A percentile compares a stretch with the other conserved stretches of the same genome.
These are phyloP conservation scores for Scomber scombrus DNA, from an alignment of 2,113 vertebrate species.

Conservation along the genomic window DNA sequence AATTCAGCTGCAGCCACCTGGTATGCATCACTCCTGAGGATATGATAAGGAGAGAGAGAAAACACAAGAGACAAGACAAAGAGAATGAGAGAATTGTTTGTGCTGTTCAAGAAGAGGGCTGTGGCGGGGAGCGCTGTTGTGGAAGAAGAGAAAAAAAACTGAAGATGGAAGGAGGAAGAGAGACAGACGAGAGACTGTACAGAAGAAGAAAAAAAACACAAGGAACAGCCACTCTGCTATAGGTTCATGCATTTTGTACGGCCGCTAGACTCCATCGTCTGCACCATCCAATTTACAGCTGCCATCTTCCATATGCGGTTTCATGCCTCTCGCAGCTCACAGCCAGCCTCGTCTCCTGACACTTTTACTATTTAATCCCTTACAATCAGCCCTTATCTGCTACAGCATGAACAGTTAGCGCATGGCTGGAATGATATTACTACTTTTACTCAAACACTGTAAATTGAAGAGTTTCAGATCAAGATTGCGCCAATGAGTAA, in stretches of 20 bases:
- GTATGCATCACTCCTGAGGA: background rate
- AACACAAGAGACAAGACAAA: conserved; percentile 43
- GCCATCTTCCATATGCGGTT: conserved; percentile 75
- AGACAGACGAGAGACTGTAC: background rate
- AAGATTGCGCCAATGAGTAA: background rate
- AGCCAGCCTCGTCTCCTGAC: conserved; percentile 56
- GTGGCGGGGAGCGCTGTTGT: conserved; percentile 11
- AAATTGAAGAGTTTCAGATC: conserved; percentile 1
- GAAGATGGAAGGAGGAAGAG: conserved; percentile 2
- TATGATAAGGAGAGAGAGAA: conserved; percentile 1
- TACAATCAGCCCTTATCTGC: conserved; percentile 62
- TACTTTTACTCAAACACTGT: conserved; percentile 10
- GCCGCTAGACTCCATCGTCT: conserved; percentile 34
- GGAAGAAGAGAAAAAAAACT: background rate
- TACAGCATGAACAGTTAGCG: conserved; percentile 27
- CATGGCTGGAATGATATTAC: conserved; percentile 36
- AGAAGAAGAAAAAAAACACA: conserved; percentile 25
- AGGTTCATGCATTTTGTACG: conserved; percentile 81
- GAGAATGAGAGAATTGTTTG: conserved; percentile 61
- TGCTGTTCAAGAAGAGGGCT: conserved; percentile 8
- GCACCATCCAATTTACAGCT: conserved; percentile 75
- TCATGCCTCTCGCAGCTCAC: conserved; percentile 63
- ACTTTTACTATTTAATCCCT: conserved; percentile 75
- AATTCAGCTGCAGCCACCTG: conserved; percentile 31
- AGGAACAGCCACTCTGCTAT: conserved; percentile 53